phyloP scores from a whole-genome alignment of 2,888 invertebrate species.

The Gandaritis pyraliata region DNA sequence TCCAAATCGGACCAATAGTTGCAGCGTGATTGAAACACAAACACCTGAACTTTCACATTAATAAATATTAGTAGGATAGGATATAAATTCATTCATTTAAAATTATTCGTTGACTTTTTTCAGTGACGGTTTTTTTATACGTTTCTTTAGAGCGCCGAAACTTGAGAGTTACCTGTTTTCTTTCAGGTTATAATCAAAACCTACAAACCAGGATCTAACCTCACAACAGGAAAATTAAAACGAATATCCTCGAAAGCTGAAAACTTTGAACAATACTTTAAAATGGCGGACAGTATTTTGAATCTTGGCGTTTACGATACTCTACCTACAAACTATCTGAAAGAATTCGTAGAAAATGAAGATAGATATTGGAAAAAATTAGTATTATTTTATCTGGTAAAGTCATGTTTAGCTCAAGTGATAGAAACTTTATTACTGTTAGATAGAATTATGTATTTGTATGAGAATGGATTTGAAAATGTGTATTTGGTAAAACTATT shows the following conservation, averaged over 20 bases:
- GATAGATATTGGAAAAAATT: slow-evolving; percentile 83
- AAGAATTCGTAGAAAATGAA: slow-evolving; percentile 51
- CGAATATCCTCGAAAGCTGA: slow-evolving; percentile 84
- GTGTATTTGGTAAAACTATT: slow-evolving; percentile 90
- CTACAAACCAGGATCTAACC: slow-evolving; percentile 54
- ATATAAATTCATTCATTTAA: too few species aligned
- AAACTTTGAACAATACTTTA: slow-evolving; percentile 88
- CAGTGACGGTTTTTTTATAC: too few species aligned
- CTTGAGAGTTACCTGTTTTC: too few species aligned
- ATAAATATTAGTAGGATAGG: too few species aligned
- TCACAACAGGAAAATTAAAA: slow-evolving; percentile 84
- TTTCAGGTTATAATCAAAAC: slow-evolving; percentile 70
- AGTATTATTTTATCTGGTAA: slow-evolving; percentile 90
- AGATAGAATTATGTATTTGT: slow-evolving; percentile 91
- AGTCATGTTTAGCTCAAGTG: slow-evolving; percentile 90
- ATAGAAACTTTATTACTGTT: slow-evolving; percentile 92
- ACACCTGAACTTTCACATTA: too few species aligned
- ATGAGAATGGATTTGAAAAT: slow-evolving; percentile 84
- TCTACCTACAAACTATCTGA: slow-evolving; percentile 55
- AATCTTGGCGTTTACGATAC: slow-evolving; percentile 78
- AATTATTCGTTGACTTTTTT: too few species aligned
- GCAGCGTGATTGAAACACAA: too few species aligned
- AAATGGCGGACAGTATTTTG: slow-evolving; percentile 86
- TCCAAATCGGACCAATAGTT: too few species aligned
- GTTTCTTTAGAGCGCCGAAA: too few species aligned